These are phyloP conservation scores for Oryctes rhinoceros DNA, from an alignment of 1,140 invertebrate species.

Conservation along the genomic window DNA sequence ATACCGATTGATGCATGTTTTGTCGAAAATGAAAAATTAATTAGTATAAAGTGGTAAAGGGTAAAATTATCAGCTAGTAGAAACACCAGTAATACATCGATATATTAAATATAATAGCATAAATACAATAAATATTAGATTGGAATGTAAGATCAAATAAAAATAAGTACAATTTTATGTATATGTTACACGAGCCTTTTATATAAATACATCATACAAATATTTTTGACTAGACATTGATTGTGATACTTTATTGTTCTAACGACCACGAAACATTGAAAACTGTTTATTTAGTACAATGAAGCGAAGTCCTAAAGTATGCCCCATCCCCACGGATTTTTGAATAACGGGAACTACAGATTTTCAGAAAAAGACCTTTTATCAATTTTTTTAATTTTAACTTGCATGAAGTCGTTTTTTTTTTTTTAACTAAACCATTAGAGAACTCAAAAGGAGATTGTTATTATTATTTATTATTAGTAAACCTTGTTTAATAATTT, in stretches of 20 bases:
- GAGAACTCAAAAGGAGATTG: too few species aligned
- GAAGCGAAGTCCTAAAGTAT: neutral
- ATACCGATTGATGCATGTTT: too few species aligned
- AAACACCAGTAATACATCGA: neutral
- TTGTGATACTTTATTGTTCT: conserved; percentile 30
- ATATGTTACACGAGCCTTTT: conserved; percentile 17
- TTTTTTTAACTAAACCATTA: too few species aligned
- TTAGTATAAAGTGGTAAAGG: neutral
- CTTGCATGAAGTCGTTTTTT: too few species aligned
- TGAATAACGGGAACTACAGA: too few species aligned
- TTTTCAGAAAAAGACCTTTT: too few species aligned
- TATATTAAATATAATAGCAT: conserved; percentile 22
- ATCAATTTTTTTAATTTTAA: too few species aligned
- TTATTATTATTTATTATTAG: too few species aligned
- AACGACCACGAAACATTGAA: conserved; percentile 22
- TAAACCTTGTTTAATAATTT: too few species aligned
- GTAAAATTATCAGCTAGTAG: neutral
- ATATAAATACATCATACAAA: conserved; percentile 19
- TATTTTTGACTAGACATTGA: conserved; percentile 28
- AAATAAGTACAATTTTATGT: conserved; percentile 9
- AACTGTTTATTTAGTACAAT: neutral
- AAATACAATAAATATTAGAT: conserved; percentile 28
- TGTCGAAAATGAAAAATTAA: too few species aligned
- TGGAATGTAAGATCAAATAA: conserved; percentile 36
- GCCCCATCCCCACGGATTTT: too few species aligned